phyloP scores from a whole-genome alignment of 2,888 invertebrate species.

The Argyresthia goedartella region DNA sequence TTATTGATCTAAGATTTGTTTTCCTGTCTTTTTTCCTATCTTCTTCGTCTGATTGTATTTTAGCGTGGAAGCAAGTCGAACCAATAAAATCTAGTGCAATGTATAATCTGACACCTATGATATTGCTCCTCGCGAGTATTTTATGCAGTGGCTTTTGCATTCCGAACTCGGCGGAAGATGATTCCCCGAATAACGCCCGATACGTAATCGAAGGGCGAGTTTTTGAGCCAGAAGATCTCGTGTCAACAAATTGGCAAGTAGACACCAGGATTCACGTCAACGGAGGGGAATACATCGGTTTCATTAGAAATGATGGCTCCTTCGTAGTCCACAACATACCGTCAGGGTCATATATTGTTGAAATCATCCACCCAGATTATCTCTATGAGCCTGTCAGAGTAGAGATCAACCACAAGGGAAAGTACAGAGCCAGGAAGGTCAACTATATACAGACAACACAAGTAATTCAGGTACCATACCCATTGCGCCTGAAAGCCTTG shows the following conservation, averaged over 20 bases:
- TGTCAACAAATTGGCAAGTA: slow-evolving; percentile 78
- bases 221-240: slow-evolving; percentile 76
- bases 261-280: slow-evolving; percentile 86
- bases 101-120: not conserved
- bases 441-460: slow-evolving; percentile 94
- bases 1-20: too few species aligned
- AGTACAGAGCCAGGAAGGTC: slow-evolving; percentile 93
- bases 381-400: slow-evolving; percentile 95
- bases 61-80: not conserved
- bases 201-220: slow-evolving; percentile 87
- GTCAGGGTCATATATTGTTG: slow-evolving; percentile 94
- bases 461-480: slow-evolving; percentile 92
- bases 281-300: slow-evolving; percentile 90
- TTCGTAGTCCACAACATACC: slow-evolving; percentile 91
- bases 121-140: not conserved
- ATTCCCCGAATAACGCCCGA: slow-evolving; percentile 54
- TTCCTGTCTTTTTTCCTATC: too few species aligned
- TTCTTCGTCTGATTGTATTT: too few species aligned
- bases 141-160: slow-evolving; percentile 23
- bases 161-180: slow-evolving; percentile 42
- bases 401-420: slow-evolving; percentile 98
- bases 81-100: not conserved
- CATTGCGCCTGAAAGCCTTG: slow-evolving; percentile 87
- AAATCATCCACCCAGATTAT: slow-evolving; percentile 91
- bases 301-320: slow-evolving; percentile 91